These are phyloP conservation scores for Agriotes lineatus DNA, from an alignment of 2,888 invertebrate genomes.

Conservation along the genomic window DNA sequence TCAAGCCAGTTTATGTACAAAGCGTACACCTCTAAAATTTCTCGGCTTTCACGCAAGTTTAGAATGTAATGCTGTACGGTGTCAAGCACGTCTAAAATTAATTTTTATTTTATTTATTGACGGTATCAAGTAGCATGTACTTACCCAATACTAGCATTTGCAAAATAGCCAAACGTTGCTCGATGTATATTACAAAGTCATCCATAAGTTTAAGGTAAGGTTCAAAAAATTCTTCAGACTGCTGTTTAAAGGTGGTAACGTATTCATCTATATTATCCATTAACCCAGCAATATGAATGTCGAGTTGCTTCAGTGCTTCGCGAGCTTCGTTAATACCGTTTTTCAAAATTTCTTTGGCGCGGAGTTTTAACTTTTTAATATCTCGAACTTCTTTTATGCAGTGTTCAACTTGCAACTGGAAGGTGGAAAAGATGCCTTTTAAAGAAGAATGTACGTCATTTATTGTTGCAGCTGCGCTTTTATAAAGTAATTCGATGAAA, in stretches of 20 bases:
- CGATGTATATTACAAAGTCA: constrained; percentile 49
- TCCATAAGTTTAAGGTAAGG: constrained; percentile 49
- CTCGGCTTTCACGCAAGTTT: constrained; percentile 50
- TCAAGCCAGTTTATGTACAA: constrained; percentile 50
- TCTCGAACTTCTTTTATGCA: constrained; percentile 43
- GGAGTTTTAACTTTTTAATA: constrained; percentile 45
- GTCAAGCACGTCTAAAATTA: constrained; percentile 46
- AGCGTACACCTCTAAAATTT: constrained; percentile 45
- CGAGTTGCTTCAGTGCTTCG: constrained; percentile 47
- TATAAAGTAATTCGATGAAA: constrained; percentile 30
- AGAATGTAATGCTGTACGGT: constrained; percentile 48
- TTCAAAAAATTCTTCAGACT: constrained; percentile 47
- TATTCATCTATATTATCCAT: constrained; percentile 47
- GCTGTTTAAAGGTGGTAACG: constrained; percentile 31
- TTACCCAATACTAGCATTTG: constrained; percentile 50
- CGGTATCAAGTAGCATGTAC: constrained; percentile 1
- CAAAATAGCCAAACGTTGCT: constrained; percentile 47
- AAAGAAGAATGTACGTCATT: background rate
- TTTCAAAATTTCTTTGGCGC: constrained; percentile 47
- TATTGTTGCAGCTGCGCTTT: background rate
- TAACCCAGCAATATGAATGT: constrained; percentile 35
- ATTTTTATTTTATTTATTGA: background rate
- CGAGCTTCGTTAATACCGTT: constrained; percentile 46
- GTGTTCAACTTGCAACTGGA: constrained; percentile 24
- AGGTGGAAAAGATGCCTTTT: background rate